Conservation (phyloP, 2,888 invertebrate genomes). For the Odiellus spinosus region DNA sequence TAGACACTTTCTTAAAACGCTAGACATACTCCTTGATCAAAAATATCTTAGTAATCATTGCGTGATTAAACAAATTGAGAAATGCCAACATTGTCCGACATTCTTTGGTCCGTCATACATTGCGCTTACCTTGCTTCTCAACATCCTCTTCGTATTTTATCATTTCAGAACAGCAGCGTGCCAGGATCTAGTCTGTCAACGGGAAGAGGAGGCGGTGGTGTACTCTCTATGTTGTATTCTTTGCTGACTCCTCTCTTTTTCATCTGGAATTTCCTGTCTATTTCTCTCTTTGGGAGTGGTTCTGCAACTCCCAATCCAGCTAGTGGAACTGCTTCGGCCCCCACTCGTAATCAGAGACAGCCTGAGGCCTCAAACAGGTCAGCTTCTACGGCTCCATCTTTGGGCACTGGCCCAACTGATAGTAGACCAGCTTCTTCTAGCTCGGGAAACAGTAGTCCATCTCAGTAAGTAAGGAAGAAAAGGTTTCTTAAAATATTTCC, state of each 20-base stretch:
- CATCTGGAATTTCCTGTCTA: slow-evolving; percentile 5
- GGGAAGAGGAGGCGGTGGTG: too few relatives aligned
- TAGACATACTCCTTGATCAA: too few relatives aligned
- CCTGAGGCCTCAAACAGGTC: not conserved
- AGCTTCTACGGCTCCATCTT: not conserved
- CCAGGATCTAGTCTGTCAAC: too few relatives aligned
- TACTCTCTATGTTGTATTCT: not conserved
- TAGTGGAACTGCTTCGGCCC: not conserved
- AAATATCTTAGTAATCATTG: too few relatives aligned
- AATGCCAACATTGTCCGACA: too few relatives aligned
- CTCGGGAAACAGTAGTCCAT: not conserved
- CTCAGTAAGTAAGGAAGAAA: not conserved
- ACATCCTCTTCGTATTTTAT: not conserved
- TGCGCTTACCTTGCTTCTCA: not conserved
- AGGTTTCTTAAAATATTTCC: not conserved
- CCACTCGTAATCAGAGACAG: not conserved
- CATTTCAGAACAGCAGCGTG: not conserved
- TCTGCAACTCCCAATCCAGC: not conserved
- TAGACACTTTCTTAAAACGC: too few relatives aligned
- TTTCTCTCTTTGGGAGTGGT: slow-evolving; percentile 1
- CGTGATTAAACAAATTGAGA: too few relatives aligned
- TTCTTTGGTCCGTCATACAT: too few relatives aligned
- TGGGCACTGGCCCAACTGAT: not conserved
- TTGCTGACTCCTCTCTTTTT: not conserved
- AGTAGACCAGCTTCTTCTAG: not conserved